Base-by-base conservation (phyloP, 64 coral and sea anemone species). In the Cladopsammia gracilis region DNA sequence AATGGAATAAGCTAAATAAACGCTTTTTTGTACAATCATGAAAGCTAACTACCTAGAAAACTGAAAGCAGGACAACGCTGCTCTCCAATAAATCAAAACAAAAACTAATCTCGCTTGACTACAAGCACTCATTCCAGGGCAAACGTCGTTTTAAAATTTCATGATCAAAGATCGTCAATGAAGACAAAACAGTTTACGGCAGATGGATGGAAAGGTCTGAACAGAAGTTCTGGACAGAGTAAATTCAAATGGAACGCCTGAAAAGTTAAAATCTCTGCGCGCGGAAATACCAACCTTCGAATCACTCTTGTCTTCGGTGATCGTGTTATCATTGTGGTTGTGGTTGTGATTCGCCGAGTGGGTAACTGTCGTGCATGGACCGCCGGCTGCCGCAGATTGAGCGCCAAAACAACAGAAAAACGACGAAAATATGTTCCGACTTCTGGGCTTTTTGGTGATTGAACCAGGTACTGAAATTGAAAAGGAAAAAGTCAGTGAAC, bases 361-460 rank as follows among this genome's bases (percentile, higher is more conserved):
- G 50, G 93, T 91, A 13, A 87, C 96, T 75, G 91, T 73, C 7
- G 86, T 88, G 58, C 88, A 98, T 3, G 96, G 96, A 60, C 81
- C 70, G 13, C 96, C 96, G 54, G 88, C 96, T 11, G 80, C 61
- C 66, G 95, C 77, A 52, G 96, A 98, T 71, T 98, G 96, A 24
- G 92, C 80, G 26, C 96, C 96, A 89, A 98, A 98, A 94, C 96
- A 98, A 82, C 96, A 98, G 74, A 98, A 98, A 92, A 98, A 98
- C 59, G 96, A 98, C 8, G 96, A 98, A 73, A 98, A 98, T 57
- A 98, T 98, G 80, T 94, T 98, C 48, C 96, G 80, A 94, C 94
- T 98, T 10, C 88, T 58, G 1, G 96, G 88, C 62, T 98, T 98
- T 77, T 98, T 98, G 45, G 93, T 69, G 53, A 98, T 80, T 51